Percentiles rank a stretch among this genome's conserved stretches.
These are phyloP conservation scores for Aphelinus atriplicis DNA, from an alignment of 1,140 invertebrate species.

Conservation along the genomic window DNA sequence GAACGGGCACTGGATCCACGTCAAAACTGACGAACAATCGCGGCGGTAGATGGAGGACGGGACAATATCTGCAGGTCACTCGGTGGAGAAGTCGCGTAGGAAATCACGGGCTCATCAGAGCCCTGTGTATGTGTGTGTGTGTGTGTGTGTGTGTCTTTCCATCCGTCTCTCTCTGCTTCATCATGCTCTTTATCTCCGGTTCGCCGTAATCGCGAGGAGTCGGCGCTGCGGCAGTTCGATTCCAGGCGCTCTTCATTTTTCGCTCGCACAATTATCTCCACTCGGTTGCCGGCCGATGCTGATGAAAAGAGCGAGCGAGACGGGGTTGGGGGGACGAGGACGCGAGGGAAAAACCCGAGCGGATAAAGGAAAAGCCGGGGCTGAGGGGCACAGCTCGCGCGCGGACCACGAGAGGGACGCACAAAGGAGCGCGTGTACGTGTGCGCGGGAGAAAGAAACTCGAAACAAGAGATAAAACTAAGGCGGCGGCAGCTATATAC, in stretches of 20 bases:
- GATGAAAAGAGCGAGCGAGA: constrained; percentile 9
- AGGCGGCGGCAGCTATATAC: background rate
- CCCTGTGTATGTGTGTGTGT: too few species aligned
- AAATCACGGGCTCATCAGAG: background rate
- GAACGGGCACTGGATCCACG: constrained; percentile 1
- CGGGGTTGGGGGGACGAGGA: background rate
- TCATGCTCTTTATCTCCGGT: constrained; percentile 35
- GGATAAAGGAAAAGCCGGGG: constrained; percentile 4
- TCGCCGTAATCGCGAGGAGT: constrained; percentile 26
- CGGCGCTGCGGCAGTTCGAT: constrained; percentile 1
- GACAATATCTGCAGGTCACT: constrained; percentile 34
- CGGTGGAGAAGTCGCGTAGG: background rate
- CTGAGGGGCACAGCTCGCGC: too few species aligned
- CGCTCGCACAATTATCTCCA: constrained; percentile 1
- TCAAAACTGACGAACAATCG: constrained; percentile 20
- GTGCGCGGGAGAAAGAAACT: background rate
- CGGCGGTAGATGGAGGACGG: too few species aligned
- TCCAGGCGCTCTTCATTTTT: constrained; percentile 13
- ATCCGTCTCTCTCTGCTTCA: constrained; percentile 43
- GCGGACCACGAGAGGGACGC: too few species aligned
- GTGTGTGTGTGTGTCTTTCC: too few species aligned
- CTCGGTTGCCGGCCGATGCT: too few species aligned
- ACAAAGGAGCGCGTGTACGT: too few species aligned
- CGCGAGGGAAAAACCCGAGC: background rate
- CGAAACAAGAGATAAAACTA: constrained; percentile 8